These are phyloP conservation scores for Druceiella hillmani DNA, from an alignment of 2,888 invertebrate genomes.

Conservation along the genomic window DNA sequence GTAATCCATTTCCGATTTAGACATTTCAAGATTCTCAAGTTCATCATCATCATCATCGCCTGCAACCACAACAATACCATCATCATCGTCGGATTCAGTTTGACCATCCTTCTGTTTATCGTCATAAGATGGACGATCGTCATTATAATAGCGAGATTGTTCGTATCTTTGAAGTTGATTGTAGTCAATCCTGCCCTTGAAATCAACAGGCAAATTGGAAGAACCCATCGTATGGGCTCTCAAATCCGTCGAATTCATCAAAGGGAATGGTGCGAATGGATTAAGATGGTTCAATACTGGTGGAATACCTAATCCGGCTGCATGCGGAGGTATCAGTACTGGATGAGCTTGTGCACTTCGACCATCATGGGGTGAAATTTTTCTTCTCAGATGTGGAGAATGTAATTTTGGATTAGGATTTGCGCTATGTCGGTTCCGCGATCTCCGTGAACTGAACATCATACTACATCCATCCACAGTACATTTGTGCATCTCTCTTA, in stretches of 20 bases:
- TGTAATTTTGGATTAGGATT: slow-evolving; percentile 98
- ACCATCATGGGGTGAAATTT: slow-evolving; percentile 92
- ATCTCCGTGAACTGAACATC: slow-evolving; percentile 97
- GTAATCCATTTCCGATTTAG: too few relatives aligned
- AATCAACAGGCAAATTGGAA: slow-evolving; percentile 44
- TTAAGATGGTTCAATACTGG: slow-evolving; percentile 66
- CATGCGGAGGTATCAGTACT: slow-evolving; percentile 68
- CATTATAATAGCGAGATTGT: slow-evolving; percentile 36
- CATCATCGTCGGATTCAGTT: slow-evolving; percentile 65
- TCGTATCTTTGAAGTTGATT: slow-evolving; percentile 35
- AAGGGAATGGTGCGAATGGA: slow-evolving; percentile 73
- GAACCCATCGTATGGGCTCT: slow-evolving; percentile 52
- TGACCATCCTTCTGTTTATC: slow-evolving; percentile 58
- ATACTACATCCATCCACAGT: slow-evolving; percentile 98
- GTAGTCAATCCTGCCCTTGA: slow-evolving; percentile 43
- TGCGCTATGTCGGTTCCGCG: slow-evolving; percentile 93
- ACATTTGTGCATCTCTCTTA: slow-evolving; percentile 99
- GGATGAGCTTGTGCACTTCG: slow-evolving; percentile 84
- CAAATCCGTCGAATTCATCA: slow-evolving; percentile 65
- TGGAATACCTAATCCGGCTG: slow-evolving; percentile 56
- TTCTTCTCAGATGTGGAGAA: slow-evolving; percentile 88
- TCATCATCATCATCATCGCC: slow-evolving; percentile 74
- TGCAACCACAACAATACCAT: slow-evolving; percentile 73
- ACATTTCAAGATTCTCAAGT: slow-evolving; percentile 48
- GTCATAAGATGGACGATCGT: slow-evolving; percentile 34